phyloP scores from a whole-genome alignment of 2,113 vertebrate genomes.

The Oryzias javanicus region DNA sequence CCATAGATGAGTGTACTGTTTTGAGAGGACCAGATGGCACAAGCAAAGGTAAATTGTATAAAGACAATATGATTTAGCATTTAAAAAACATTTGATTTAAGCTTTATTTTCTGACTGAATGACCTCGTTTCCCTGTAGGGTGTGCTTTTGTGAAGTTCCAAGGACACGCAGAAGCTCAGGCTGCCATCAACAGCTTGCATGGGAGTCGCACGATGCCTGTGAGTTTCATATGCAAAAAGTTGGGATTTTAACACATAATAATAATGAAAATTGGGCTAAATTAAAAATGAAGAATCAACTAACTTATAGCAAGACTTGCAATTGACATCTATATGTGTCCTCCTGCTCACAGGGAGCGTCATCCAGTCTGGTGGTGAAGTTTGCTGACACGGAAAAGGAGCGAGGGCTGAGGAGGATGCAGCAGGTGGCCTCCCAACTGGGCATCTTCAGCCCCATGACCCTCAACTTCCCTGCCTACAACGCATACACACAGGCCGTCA shows the following conservation, averaged over 20 bases:
- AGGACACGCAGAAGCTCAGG: slow-evolving; percentile 88
- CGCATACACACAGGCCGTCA: slow-evolving; percentile 89
- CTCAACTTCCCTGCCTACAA: slow-evolving; percentile 90
- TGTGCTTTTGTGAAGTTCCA: slow-evolving; percentile 93
- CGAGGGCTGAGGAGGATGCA: slow-evolving; percentile 88
- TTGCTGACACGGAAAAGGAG: slow-evolving; percentile 92
- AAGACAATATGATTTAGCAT: background rate
- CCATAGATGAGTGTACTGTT: slow-evolving; percentile 91
- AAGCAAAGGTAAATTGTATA: slow-evolving; percentile 83
- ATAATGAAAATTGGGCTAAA: background rate
- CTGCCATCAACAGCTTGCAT: slow-evolving; percentile 89
- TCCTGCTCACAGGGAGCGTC: slow-evolving; percentile 81
- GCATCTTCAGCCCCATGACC: slow-evolving; percentile 90
- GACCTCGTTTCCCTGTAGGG: slow-evolving; percentile 66
- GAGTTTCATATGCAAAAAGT: slow-evolving; percentile 28
- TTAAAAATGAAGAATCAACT: slow-evolving; percentile 16
- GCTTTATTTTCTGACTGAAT: background rate
- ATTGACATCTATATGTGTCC: background rate
- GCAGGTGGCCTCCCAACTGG: slow-evolving; percentile 88
- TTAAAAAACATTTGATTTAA: slow-evolving; percentile 1
- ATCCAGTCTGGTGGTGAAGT: slow-evolving; percentile 93
- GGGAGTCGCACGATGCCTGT: slow-evolving; percentile 90
- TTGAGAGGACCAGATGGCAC: slow-evolving; percentile 88
- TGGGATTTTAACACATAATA: background rate
- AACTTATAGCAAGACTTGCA: slow-evolving; percentile 7